Base-by-base conservation (phyloP, 2,888 invertebrate species). In the Pammene fasciana region DNA sequence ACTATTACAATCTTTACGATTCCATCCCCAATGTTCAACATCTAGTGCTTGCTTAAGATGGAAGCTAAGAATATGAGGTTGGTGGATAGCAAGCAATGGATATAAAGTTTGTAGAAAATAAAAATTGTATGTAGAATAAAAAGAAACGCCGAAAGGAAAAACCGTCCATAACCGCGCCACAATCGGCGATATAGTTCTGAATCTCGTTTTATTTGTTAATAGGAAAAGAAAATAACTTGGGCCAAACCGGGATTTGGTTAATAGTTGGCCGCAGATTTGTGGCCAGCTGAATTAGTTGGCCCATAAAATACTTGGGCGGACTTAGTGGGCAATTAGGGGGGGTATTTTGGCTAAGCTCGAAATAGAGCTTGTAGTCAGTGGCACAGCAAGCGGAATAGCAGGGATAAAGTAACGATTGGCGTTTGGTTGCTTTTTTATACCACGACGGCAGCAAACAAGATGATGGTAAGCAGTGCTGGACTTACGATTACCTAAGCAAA, bases 171-270 rank as follows among this genome's bases (percentile, higher is more conserved):
- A 83, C 80, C 73, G 74, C 72, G 70, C 75, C 66, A 74, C 81
- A 78, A 82, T 83, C 73, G 80, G 76, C 79, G 76, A 79, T 81
- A 78, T 81, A 79, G 81, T 80, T 78, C 76, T 75, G 75, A 76
- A 75, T 78, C 82, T 84, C 80, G 83, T 83, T 85, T 80, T 82
- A 79, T 82, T 78, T 77, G 80, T 81, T 83, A 84, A 85, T 83
- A 82, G 82, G 78, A 64, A 76, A 77, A 81, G 80, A 81, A 84
- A 81, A 81, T 78, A 76, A 73, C 73, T 78, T 79, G 75, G 73
- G 67, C 74, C 71, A 74, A 75, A 65, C 68, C 26, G 52, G 70
- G 70, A 70, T 70, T 70, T 70, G 65, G 60, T 70, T 70, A 70
- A 70, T 65, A 65, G 70, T 65, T 65, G 55, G 61, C 67, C 61